phyloP scores from a whole-genome alignment of 2,888 invertebrate species.

The Anticlea derivata region DNA sequence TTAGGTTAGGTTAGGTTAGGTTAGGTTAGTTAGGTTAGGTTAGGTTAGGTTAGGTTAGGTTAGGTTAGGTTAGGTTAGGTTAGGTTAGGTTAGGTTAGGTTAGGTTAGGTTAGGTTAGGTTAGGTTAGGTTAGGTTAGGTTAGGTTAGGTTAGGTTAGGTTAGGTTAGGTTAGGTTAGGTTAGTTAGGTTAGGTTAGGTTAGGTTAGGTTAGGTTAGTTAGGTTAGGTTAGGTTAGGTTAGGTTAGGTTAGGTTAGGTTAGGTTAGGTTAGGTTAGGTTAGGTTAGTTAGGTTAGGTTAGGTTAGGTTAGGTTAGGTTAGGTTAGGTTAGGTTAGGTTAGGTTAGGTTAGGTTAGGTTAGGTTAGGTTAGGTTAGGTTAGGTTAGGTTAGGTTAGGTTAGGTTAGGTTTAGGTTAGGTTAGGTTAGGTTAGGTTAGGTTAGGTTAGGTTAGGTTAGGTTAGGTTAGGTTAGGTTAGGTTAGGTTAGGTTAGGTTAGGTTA shows the following conservation, averaged over 20 bases:
- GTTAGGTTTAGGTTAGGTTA: constrained; percentile 28
- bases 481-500: constrained; percentile 32
- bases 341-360: constrained; percentile 37
- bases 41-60: constrained; percentile 14
- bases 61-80: constrained; percentile 16
- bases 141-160: constrained; percentile 32
- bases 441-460: constrained; percentile 35
- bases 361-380: constrained; percentile 33
- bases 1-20: constrained; percentile 24
- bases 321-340: constrained; percentile 39
- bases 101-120: constrained; percentile 28
- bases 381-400: constrained; percentile 25
- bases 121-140: constrained; percentile 36
- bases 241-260: constrained; percentile 21
- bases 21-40: constrained; percentile 16
- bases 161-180: constrained; percentile 8
- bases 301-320: constrained; percentile 39
- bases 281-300: constrained; percentile 27
- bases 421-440: constrained; percentile 36
- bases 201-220: constrained; percentile 25
- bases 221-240: constrained; percentile 16
- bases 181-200: constrained; percentile 14
- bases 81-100: constrained; percentile 22
- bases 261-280: constrained; percentile 23
- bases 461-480: constrained; percentile 34